Percentiles rank a stretch among this genome's conserved stretches.
phyloP scores from a whole-genome alignment of 2,888 invertebrate genomes.

The Notodonta ziczac region DNA sequence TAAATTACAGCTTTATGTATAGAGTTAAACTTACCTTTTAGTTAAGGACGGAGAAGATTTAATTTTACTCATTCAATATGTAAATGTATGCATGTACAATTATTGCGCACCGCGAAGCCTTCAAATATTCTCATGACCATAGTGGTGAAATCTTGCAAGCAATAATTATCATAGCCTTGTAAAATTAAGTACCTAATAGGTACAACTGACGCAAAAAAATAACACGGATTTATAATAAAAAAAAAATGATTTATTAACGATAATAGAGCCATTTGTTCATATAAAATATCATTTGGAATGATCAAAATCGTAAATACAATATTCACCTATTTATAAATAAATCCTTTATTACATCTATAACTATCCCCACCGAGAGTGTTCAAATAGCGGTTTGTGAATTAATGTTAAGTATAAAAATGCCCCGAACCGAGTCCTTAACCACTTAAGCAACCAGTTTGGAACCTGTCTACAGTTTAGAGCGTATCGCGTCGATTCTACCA shows the following conservation, averaged over 20 bases:
- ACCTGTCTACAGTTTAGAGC: conserved; percentile 88
- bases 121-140: conserved; percentile 3
- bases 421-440: conserved; percentile 61
- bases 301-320: conserved; percentile 46
- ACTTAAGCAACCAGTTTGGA: conserved; percentile 37
- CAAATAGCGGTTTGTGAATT: conserved; percentile 13
- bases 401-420: conserved; percentile 50
- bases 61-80: too few relatives aligned
- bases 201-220: conserved; percentile 16
- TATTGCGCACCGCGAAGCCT: too few relatives aligned
- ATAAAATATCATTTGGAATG: conserved; percentile 61
- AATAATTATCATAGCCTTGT: neutral
- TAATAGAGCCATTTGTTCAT: conserved; percentile 45
- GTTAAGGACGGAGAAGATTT: too few relatives aligned
- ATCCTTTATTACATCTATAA: conserved; percentile 23
- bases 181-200: neutral
- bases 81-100: too few relatives aligned
- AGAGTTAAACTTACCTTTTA: too few relatives aligned
- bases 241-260: conserved; percentile 56
- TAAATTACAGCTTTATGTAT: too few relatives aligned
- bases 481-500: conserved; percentile 88
- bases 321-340: conserved; percentile 18
- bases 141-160: neutral
- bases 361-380: conserved; percentile 5
- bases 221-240: conserved; percentile 23